Conservation (phyloP, 2,888 invertebrate genomes). For the Cryptophagus acutangulus region DNA sequence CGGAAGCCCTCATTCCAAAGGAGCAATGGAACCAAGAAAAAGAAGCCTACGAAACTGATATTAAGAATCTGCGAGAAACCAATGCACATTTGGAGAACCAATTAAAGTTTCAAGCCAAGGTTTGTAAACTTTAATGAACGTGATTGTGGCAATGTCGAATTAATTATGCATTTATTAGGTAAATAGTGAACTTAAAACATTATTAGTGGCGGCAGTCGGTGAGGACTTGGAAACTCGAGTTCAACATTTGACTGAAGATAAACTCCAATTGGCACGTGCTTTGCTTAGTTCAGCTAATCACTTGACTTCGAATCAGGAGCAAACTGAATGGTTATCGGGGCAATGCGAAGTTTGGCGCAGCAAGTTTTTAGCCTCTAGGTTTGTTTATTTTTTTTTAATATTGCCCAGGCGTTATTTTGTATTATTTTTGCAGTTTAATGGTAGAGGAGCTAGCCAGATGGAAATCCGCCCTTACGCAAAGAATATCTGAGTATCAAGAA, state of each 20-base stretch:
- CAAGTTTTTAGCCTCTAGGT: constrained; percentile 93
- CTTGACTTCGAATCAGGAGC: constrained; percentile 84
- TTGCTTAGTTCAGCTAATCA: constrained; percentile 81
- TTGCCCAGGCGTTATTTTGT: too few species aligned
- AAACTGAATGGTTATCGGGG: constrained; percentile 87
- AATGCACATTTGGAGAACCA: constrained; percentile 72
- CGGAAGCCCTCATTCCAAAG: constrained; percentile 41
- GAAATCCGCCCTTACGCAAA: constrained; percentile 72
- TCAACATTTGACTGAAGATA: constrained; percentile 87
- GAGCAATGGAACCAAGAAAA: constrained; percentile 50
- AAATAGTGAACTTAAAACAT: constrained; percentile 86
- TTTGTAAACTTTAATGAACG: constrained; percentile 12
- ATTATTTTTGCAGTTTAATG: constrained; percentile 70
- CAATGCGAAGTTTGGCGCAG: constrained; percentile 96
- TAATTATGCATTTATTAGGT: constrained; percentile 65
- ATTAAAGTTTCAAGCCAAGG: constrained; percentile 71
- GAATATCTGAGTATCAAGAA: constrained; percentile 65
- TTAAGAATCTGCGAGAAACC: constrained; percentile 60
- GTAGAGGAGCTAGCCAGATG: constrained; percentile 86
- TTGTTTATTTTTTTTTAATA: too few species aligned
- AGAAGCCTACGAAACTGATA: constrained; percentile 55
- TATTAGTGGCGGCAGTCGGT: constrained; percentile 90
- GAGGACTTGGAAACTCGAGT: constrained; percentile 89
- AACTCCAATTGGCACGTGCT: constrained; percentile 80
- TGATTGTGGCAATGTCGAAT: constrained; percentile 5